phyloP scores from a whole-genome alignment of 2,888 invertebrate genomes.

The Brenthis ino region DNA sequence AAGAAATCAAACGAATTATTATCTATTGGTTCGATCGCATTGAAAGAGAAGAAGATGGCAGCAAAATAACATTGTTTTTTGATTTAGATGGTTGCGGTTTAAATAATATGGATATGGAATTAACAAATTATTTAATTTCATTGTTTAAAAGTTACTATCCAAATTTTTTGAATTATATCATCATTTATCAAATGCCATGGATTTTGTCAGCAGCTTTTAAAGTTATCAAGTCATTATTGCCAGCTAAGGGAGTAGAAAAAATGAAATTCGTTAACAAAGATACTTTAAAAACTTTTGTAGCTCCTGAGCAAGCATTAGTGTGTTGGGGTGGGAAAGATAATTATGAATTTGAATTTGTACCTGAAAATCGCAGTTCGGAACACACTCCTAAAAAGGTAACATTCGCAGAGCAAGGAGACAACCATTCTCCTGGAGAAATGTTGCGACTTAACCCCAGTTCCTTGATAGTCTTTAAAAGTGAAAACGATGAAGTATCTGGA shows the following conservation, averaged over 20 bases:
- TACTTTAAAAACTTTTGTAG: constrained; percentile 87
- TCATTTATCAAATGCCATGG: constrained; percentile 98
- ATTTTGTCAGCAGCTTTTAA: constrained; percentile 95
- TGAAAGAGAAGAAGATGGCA: constrained; percentile 88
- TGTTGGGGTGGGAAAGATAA: constrained; percentile 92
- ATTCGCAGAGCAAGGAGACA: constrained; percentile 60
- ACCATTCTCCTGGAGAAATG: constrained; percentile 79
- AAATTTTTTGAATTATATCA: constrained; percentile 91
- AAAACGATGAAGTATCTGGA: constrained; percentile 86
- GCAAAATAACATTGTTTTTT: constrained; percentile 91
- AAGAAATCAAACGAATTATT: constrained; percentile 89
- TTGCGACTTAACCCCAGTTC: constrained; percentile 86
- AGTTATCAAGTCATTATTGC: constrained; percentile 92
- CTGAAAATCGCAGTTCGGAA: constrained; percentile 77
- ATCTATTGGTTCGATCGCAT: constrained; percentile 93
- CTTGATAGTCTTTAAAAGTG: constrained; percentile 85
- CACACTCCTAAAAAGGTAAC: constrained; percentile 63
- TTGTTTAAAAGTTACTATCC: constrained; percentile 95
- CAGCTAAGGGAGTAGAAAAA: constrained; percentile 93
- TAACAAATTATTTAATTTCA: constrained; percentile 92
- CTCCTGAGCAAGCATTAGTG: constrained; percentile 87
- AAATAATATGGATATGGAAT: constrained; percentile 95
- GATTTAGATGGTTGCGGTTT: constrained; percentile 95
- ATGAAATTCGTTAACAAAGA: constrained; percentile 92
- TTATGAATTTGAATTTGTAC: constrained; percentile 87